Percentiles rank a stretch among this genome's conserved stretches.
Conservation (phyloP, 2,113 vertebrate species). For the Lepus europaeus region DNA sequence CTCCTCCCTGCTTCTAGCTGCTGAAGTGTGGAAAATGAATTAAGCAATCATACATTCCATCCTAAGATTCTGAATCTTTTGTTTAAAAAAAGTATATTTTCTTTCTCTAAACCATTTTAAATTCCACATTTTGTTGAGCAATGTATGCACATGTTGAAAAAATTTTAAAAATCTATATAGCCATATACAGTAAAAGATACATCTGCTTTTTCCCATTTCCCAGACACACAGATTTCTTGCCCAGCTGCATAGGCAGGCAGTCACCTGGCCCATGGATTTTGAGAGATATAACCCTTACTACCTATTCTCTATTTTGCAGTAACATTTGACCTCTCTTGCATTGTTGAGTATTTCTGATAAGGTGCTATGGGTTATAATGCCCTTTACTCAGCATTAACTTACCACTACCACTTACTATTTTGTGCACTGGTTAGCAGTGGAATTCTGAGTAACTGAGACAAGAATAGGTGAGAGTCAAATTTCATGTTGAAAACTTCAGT, state of each 20-base stretch:
- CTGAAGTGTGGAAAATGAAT: not conserved
- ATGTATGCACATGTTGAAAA: not conserved
- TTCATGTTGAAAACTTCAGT: not conserved
- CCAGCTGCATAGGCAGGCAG: not conserved
- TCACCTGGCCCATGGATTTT: not conserved
- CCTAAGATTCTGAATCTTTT: not conserved
- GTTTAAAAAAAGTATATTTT: not conserved
- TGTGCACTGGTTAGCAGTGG: not conserved
- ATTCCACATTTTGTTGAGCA: not conserved
- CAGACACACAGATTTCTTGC: not conserved
- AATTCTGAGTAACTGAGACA: not conserved
- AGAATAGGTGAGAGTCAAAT: not conserved
- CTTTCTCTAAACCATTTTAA: not conserved
- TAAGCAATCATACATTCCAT: not conserved
- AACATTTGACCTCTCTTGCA: not conserved
- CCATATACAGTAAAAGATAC: not conserved
- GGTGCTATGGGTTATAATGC: not conserved
- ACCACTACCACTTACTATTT: not conserved
- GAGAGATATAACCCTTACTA: not conserved
- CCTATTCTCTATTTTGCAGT: not conserved
- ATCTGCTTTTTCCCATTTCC: accelerated
- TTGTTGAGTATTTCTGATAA: not conserved
- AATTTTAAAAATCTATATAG: not conserved
- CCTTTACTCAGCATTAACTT: not conserved
- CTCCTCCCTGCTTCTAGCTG: not conserved